phyloP scores from a whole-genome alignment of 2,113 vertebrate species.

The Thymallus thymallus region DNA sequence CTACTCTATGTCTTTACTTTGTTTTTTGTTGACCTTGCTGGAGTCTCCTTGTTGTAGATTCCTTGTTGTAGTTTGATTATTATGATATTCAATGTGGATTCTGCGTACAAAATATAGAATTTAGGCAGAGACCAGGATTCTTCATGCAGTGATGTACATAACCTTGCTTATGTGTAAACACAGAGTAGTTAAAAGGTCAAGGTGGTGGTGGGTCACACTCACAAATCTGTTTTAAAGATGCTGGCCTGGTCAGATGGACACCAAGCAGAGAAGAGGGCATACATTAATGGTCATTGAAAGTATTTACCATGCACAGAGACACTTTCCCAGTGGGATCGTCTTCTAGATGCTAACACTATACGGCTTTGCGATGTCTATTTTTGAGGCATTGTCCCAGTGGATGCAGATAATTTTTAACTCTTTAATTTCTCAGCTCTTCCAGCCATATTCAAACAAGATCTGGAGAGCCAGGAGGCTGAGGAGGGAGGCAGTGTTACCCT shows the following conservation, averaged over 20 bases:
- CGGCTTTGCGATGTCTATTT: not conserved
- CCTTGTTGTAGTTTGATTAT: too few relatives aligned
- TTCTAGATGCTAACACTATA: not conserved
- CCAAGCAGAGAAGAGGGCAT: not conserved
- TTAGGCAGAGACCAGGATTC: too few relatives aligned
- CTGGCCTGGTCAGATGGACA: not conserved
- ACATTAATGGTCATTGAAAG: not conserved
- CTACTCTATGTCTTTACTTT: not conserved
- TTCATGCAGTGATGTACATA: too few relatives aligned
- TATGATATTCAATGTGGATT: too few relatives aligned
- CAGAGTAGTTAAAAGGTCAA: too few relatives aligned
- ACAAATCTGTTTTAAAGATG: not conserved
- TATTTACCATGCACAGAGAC: not conserved
- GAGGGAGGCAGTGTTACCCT: conserved; percentile 75
- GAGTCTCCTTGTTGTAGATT: too few relatives aligned
- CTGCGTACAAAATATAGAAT: too few relatives aligned
- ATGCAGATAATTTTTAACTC: not conserved
- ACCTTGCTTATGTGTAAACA: too few relatives aligned
- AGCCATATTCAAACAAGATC: conserved; percentile 67
- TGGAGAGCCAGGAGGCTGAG: conserved; percentile 72
- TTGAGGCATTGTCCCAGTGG: not conserved
- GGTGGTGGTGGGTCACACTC: not conserved
- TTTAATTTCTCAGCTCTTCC: conserved; percentile 57
- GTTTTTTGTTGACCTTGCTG: too few relatives aligned
- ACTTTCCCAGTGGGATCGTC: not conserved